Percentiles rank a stretch among this genome's conserved stretches.
Conservation (phyloP, 2,797 vertebrate genomes). For the Rachycentron canadum region DNA sequence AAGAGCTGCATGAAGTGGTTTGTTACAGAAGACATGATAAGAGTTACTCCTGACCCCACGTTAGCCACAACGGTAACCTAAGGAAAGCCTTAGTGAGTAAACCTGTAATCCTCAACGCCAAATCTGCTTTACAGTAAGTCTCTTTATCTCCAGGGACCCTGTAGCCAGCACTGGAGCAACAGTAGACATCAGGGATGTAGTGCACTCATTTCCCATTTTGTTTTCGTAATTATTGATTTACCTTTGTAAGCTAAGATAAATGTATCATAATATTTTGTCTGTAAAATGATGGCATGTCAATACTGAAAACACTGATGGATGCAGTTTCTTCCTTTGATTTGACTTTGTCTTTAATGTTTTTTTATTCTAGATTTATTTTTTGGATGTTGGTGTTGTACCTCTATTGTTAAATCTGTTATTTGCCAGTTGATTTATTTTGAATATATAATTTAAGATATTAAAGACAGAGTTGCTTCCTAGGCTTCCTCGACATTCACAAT, state of each 20-base stretch:
- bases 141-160: conserved; percentile 80
- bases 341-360: not conserved
- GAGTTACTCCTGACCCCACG: conserved; percentile 59
- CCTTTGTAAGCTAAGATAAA: not conserved
- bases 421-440: not conserved
- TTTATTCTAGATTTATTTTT: not conserved
- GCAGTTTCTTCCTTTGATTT: no score
- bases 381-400: not conserved
- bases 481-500: not conserved
- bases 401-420: not conserved
- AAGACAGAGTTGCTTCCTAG: not conserved
- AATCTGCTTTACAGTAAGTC: conserved; percentile 87
- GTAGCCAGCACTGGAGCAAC: conserved; percentile 27
- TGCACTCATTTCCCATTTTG: conserved; percentile 5
- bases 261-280: not conserved
- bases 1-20: conserved; percentile 23
- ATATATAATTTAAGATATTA: not conserved
- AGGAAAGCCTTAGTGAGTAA: conserved; percentile 69
- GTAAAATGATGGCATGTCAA: no score
- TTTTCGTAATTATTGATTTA: not conserved
- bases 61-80: conserved; percentile 68
- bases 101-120: conserved; percentile 86
- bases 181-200: conserved; percentile 15
- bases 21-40: conserved; percentile 23
- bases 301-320: not conserved